Conservation (phyloP, 2,888 invertebrate species). For the Cheilosia urbana region DNA sequence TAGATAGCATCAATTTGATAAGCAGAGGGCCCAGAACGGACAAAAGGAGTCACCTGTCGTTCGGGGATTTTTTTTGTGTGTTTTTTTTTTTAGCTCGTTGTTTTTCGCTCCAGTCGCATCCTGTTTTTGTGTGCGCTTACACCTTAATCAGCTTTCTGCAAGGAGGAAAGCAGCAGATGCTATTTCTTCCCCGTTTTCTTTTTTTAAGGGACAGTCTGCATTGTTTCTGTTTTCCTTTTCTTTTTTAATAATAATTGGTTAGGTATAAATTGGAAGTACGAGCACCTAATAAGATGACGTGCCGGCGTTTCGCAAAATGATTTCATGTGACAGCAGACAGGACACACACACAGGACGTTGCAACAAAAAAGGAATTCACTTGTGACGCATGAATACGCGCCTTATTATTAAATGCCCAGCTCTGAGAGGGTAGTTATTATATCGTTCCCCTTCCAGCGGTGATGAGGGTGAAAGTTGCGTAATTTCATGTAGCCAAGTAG, state of each 20-base stretch:
- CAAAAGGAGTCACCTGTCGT: constrained; percentile 66
- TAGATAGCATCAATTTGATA: constrained; percentile 65
- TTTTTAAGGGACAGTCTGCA: neutral
- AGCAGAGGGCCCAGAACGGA: constrained; percentile 39
- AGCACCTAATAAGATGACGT: constrained; percentile 37
- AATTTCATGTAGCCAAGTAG: constrained; percentile 65
- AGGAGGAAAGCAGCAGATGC: constrained; percentile 70
- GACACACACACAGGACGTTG: constrained; percentile 35
- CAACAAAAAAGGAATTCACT: constrained; percentile 60
- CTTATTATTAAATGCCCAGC: constrained; percentile 72
- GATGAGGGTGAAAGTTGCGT: constrained; percentile 70
- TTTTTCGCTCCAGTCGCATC: constrained; percentile 40
- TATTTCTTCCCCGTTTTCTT: constrained; percentile 21
- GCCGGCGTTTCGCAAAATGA: constrained; percentile 51
- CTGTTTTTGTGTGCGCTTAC: constrained; percentile 59
- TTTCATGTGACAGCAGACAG: constrained; percentile 72
- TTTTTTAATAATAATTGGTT: constrained; percentile 65
- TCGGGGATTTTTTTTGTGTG: constrained; percentile 28
- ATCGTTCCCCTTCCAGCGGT: neutral
- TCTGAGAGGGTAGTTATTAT: constrained; percentile 16
- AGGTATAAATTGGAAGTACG: constrained; percentile 17
- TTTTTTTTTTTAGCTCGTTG: constrained; percentile 12
- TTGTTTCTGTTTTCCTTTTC: neutral
- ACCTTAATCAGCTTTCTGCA: constrained; percentile 67
- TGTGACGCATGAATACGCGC: constrained; percentile 73